Evolutionary conservation across 2,113 vertebrate genomes (phyloP).

Genomic region (Pseudopodoces humilis): DNA sequence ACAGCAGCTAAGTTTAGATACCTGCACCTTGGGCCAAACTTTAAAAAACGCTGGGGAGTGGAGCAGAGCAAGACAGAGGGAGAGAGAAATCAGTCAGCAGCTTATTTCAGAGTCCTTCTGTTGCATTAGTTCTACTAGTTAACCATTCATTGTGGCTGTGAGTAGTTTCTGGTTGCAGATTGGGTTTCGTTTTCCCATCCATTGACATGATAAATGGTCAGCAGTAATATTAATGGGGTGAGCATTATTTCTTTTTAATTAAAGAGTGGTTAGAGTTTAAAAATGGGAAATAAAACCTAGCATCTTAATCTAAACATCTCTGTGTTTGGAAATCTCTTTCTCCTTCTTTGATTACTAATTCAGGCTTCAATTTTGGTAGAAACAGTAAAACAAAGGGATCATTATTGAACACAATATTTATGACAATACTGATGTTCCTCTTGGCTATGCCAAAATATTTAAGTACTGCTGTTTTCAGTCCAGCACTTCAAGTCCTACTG

Average conservation of each 20-base stretch:
- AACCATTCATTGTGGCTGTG: neutral
- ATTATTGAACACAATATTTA: neutral
- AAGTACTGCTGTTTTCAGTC: neutral
- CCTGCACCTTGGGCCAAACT: neutral
- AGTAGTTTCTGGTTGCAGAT: neutral
- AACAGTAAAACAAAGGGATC: neutral
- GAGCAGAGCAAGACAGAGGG: neutral
- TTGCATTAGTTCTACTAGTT: neutral
- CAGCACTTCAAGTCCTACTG: neutral
- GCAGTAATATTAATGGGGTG: neutral
- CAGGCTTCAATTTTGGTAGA: neutral
- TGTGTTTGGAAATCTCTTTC: neutral
- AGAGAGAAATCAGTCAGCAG: neutral
- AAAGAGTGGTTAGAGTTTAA: neutral
- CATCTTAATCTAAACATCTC: neutral
- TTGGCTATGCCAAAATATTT: neutral
- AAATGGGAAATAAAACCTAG: neutral
- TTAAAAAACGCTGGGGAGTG: neutral
- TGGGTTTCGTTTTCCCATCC: neutral
- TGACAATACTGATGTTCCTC: neutral
- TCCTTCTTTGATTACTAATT: neutral
- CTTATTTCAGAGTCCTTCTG: neutral
- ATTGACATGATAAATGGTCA: neutral
- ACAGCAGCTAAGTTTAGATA: conserved; percentile 22
- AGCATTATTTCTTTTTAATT: neutral